Evolutionary conservation across 64 coral and sea anemone genomes (phyloP), one percentile per base, ranked within the genome.

Genomic region (Pachyseris speciosa): DNA sequence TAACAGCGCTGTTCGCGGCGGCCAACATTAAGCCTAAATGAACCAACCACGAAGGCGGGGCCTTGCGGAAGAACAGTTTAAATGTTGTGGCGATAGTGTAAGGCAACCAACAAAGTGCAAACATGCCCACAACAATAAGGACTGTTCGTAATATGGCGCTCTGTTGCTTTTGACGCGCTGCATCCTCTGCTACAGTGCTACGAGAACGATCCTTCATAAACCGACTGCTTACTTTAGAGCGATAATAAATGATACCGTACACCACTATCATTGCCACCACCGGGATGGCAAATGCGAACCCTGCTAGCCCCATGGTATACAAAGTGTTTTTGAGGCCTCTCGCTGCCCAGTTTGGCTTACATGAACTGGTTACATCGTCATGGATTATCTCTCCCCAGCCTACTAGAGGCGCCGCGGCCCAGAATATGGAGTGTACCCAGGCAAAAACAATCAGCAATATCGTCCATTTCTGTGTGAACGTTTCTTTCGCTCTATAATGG

Each of bases 291-390:
- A 96, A 96, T 15, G 91, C 80, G 79, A 96, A 93, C 8, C 67
- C 68, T 40, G 90, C 91, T 43, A 96, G 58, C 8, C 91, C 68
- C 13, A 96, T 72, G 7, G 95, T 89, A 42, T 90, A 96, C 19
- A 45, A 85, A 43, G 60, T 79, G 49, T 93, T 93, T 65, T 72
- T 86, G 3, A 96, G 61, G 9, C 84, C 70, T 22, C 44, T 32
- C 13, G 95, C 95, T 79, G 86, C 74, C 95, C 95, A 96, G 86
- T 96, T 90, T 39, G 95, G 95, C 70, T 96, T 96, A 76, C 95
- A 96, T 7, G 95, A 71, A 72, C 88, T 67, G 27, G 95, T 96
- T 7, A 67, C 72, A 6, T 70, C 52, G 9, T 96, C 95, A 33
- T 87, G 67, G 0, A 93, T 73, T 32, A 96, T 93, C 72, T 93